Evolutionary conservation across 2,797 vertebrate species (phyloP).

Genomic region (Coilia nasus): DNA sequence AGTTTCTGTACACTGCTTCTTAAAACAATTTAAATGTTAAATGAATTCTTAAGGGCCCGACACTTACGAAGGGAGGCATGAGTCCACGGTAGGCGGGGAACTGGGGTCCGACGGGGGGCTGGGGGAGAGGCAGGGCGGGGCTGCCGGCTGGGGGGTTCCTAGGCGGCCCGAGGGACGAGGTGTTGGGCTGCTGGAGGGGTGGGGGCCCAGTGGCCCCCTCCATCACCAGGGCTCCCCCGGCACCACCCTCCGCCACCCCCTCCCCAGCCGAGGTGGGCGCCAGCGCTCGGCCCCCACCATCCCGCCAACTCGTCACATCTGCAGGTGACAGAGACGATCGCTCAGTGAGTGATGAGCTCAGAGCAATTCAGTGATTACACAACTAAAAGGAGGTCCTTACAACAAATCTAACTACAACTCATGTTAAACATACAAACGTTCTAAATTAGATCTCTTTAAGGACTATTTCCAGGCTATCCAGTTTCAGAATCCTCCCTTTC

Average conservation of each 20-base stretch:
- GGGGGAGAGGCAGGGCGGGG: conserved; percentile 78
- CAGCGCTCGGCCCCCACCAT: conserved; percentile 88
- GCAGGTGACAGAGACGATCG: conserved; percentile 26
- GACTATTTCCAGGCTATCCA: not conserved
- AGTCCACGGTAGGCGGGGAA: conserved; percentile 89
- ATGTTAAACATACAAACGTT: not conserved
- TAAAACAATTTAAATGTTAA: no score
- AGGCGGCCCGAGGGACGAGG: conserved; percentile 73
- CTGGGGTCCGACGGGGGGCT: conserved; percentile 82
- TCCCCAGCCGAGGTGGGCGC: conserved; percentile 79
- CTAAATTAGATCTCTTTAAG: not conserved
- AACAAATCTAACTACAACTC: no score
- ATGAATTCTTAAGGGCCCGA: not conserved
- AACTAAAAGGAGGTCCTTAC: no score
- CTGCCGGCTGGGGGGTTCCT: conserved; percentile 78
- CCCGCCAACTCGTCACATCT: conserved; percentile 94
- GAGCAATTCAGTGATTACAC: no score
- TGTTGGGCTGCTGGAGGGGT: conserved; percentile 66
- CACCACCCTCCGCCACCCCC: conserved; percentile 81
- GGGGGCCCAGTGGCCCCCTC: conserved; percentile 79
- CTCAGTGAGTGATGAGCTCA: not conserved
- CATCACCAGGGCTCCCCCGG: conserved; percentile 77
- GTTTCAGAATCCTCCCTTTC: not conserved
- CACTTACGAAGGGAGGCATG: conserved; percentile 90
- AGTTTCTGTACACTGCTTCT: no score